Evolutionary conservation across 2,113 vertebrate species (phyloP).

Genomic region (Paradoxurus hermaphroditus): DNA sequence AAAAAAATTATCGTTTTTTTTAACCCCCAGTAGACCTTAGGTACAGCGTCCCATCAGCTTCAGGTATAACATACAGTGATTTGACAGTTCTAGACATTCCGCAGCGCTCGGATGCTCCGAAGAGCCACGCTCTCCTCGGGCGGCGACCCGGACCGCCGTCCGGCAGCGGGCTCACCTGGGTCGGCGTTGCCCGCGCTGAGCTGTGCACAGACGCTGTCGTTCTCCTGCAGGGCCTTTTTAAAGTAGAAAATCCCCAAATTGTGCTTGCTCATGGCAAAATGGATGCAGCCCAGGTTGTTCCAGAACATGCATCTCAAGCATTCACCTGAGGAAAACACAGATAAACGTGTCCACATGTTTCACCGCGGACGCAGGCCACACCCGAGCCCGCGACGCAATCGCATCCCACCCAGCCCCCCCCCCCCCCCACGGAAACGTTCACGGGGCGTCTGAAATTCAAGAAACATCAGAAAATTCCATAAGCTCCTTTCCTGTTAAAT

Average conservation of each 20-base stretch:
- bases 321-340: conserved; percentile 88
- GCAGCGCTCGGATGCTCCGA: not conserved
- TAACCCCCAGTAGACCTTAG: not conserved
- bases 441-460: not conserved
- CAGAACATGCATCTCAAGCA: conserved; percentile 99
- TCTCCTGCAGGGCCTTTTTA: conserved; percentile 98
- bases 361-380: not conserved
- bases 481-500: not conserved
- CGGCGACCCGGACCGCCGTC: too few species aligned
- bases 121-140: not conserved
- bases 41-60: not conserved
- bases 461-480: not conserved
- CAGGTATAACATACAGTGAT: not conserved
- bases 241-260: conserved; percentile 99
- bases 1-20: not conserved
- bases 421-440: not conserved
- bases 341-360: not conserved
- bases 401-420: too few species aligned
- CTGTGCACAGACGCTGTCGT: conserved; percentile 94
- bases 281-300: conserved; percentile 99
- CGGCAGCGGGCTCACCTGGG: conserved; percentile 82
- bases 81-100: not conserved
- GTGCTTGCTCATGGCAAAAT: conserved; percentile 99
- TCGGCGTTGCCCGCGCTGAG: conserved; percentile 87
- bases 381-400: not conserved